Evolutionary conservation across 2,797 vertebrate genomes (phyloP).

Genomic region (Tadarida brasiliensis): DNA sequence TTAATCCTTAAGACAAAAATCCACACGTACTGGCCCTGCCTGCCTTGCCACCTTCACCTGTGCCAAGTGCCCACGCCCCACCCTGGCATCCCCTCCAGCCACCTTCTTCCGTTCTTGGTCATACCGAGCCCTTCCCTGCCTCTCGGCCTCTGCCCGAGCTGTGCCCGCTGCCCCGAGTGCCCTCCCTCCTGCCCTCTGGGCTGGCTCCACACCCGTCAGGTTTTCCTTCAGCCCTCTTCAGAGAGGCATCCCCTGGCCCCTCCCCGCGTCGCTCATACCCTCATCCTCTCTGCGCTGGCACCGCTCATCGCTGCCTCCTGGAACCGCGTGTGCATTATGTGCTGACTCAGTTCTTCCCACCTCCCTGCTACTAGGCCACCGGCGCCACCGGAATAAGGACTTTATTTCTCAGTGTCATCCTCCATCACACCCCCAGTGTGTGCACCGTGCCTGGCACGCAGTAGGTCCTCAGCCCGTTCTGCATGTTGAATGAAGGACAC

Average conservation of each 20-base stretch:
- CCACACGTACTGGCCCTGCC: accelerated
- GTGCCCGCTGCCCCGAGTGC: accelerated
- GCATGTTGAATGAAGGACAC: neutral
- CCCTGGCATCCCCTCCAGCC: neutral
- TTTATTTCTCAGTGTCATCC: neutral
- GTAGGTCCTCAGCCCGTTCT: neutral
- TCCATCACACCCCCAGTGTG: accelerated
- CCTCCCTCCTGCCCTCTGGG: neutral
- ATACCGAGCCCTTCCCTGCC: too few relatives aligned
- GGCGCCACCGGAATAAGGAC: too few relatives aligned
- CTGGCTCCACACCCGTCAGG: neutral
- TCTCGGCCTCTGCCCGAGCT: neutral
- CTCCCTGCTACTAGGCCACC: neutral
- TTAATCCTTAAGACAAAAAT: neutral
- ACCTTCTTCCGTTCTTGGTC: neutral
- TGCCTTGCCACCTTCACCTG: too few relatives aligned
- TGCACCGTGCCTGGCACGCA: neutral
- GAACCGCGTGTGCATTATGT: neutral
- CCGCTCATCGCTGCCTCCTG: neutral
- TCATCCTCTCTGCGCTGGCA: neutral
- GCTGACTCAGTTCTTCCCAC: neutral
- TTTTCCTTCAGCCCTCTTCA: neutral
- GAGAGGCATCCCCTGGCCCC: neutral
- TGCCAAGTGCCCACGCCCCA: neutral
- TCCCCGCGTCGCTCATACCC: neutral